Evolutionary conservation across 2,797 vertebrate genomes (phyloP), one percentile per base, ranked within the genome.

Genomic region (Vultur gryphus): DNA sequence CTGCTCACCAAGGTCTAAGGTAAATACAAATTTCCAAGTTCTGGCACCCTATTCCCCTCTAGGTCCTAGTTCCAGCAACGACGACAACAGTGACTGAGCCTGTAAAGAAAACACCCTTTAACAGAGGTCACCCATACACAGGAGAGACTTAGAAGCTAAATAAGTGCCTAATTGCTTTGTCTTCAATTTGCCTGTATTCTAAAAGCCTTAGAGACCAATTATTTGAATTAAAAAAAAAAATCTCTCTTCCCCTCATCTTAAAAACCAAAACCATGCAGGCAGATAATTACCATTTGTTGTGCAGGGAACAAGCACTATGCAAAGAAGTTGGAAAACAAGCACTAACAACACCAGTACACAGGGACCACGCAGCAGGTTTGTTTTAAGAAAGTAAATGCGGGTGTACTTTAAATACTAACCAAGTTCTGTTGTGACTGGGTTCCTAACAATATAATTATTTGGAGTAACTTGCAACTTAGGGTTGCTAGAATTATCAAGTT

Each of bases 171-270:
- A 55, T 6, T 70, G 31, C 76, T 85, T 76, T 92, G 57, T 81
- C 73, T 93, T 78, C 71, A 65, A 43, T 75, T 81, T 69, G 46
- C 24, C 46, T 73, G 13, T 17, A 59, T 65, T 81, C 43, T 75
- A 75, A 78, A 65, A 67, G 39, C 89, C 87, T 72, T 16, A 62
- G 92, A 83, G 92, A 93, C 52, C 75, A 92, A 95, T 89, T 96
- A 93, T 57, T 71, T 54, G 25, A 61, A 81, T 58, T 54, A 7
- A 23, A 43, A 49, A 58, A 35, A 20, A 31, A 37, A 84, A n/a
- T 14, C 78, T 29, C 37, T 66, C 21, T 75, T 78, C 39, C 46
- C 54, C 19, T 64, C 11, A 2, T 66, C 61, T 71, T 67, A 52
- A 82, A 82, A 82, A 7, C 7, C 37, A 58, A 58, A 80, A 46